Percentiles rank a stretch among this genome's conserved stretches.
phyloP scores from a whole-genome alignment of 1,140 invertebrate genomes.

The Belonocnema kinseyi region DNA sequence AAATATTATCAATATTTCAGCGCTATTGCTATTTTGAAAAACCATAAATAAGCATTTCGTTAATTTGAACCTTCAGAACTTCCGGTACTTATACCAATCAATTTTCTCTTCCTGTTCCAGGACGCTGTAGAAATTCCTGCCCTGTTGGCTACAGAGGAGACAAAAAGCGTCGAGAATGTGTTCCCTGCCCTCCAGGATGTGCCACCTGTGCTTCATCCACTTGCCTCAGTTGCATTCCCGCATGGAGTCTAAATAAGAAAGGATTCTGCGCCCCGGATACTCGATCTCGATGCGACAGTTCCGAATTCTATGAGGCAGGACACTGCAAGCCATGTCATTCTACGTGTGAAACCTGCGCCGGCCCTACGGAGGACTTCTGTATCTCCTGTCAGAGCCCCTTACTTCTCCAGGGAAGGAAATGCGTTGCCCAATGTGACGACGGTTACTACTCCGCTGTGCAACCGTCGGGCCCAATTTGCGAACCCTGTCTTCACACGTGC shows the following conservation, averaged over 20 bases:
- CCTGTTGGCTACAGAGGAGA: slow-evolving; percentile 84
- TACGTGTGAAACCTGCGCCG: slow-evolving; percentile 84
- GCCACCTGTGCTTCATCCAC: slow-evolving; percentile 80
- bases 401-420: slow-evolving; percentile 81
- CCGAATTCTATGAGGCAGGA: slow-evolving; percentile 82
- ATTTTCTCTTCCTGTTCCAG: slow-evolving; percentile 44
- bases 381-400: slow-evolving; percentile 81
- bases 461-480: slow-evolving; percentile 80
- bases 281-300: slow-evolving; percentile 80
- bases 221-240: slow-evolving; percentile 82
- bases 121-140: slow-evolving; percentile 77
- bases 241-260: slow-evolving; percentile 85
- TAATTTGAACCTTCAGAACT: too few species aligned
- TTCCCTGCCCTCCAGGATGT: slow-evolving; percentile 84
- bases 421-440: slow-evolving; percentile 83
- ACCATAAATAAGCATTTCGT: too few species aligned
- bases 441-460: slow-evolving; percentile 80
- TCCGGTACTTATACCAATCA: neutral
- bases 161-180: slow-evolving; percentile 85
- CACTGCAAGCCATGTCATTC: slow-evolving; percentile 83
- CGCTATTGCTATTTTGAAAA: too few species aligned
- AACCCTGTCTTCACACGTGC: slow-evolving; percentile 87
- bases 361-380: slow-evolving; percentile 81
- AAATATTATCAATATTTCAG: too few species aligned
- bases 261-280: slow-evolving; percentile 81